Evolutionary conservation across 2,888 invertebrate species (phyloP).

Genomic region (Rotaria macrura): DNA sequence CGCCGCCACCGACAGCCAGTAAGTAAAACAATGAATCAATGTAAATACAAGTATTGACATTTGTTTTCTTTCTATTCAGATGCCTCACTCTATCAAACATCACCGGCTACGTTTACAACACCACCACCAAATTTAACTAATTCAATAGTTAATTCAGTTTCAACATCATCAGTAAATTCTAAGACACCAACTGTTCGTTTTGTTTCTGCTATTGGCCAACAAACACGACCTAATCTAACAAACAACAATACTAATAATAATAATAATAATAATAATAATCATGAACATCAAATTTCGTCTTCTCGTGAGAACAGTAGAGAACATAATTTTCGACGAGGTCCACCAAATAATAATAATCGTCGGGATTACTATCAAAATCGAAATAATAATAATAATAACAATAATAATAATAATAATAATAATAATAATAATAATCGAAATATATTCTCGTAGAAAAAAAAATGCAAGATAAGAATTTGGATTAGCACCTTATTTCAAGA

Average conservation of each 20-base stretch:
- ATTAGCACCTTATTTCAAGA: no score
- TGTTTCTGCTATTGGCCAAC: slow-evolving; percentile 10
- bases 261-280: not conserved
- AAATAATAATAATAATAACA: not conserved
- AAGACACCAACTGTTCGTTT: not conserved
- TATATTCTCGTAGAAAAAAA: no score
- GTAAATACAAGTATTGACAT: no score
- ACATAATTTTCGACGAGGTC: not conserved
- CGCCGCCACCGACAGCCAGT: not conserved
- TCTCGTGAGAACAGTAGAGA: slow-evolving; percentile 11
- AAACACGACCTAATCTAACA: not conserved
- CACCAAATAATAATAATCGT: slow-evolving; percentile 3
- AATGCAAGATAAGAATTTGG: no score
- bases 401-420: not conserved
- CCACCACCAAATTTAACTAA: not conserved
- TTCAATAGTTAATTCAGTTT: not conserved
- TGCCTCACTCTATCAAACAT: not conserved
- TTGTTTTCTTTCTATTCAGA: not conserved
- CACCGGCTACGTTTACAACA: not conserved
- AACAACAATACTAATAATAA: not conserved
- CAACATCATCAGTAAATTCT: not conserved
- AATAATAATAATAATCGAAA: no score
- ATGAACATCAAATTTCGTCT: not conserved
- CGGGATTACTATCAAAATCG: not conserved
- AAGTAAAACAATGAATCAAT: not conserved